Percentiles rank a stretch among this genome's conserved stretches.
Conservation (phyloP, 1,140 invertebrate species). For the Pentalonia nigronervosa region DNA sequence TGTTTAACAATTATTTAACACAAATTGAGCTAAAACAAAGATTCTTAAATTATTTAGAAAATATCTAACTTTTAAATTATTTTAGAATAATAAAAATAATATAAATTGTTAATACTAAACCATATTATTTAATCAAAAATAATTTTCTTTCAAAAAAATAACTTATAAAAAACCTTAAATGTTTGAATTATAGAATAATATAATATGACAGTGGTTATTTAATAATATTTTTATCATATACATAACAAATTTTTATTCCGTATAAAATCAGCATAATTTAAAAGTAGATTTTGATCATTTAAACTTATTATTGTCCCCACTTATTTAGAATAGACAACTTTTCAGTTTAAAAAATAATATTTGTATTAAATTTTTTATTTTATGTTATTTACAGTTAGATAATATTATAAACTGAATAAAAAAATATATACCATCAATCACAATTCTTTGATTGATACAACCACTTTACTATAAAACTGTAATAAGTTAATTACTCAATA, state of each 20-base stretch:
- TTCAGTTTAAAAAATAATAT: neutral
- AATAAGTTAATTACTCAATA: neutral
- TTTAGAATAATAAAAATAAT: too few relatives aligned
- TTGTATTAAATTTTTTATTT: too few relatives aligned
- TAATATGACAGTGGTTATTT: too few relatives aligned
- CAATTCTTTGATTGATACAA: neutral
- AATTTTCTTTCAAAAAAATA: too few relatives aligned
- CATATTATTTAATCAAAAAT: too few relatives aligned
- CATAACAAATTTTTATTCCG: neutral
- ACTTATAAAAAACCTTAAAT: too few relatives aligned
- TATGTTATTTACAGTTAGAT: neutral
- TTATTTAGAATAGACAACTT: neutral
- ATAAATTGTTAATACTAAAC: too few relatives aligned
- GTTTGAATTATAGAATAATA: too few relatives aligned
- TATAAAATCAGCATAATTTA: neutral
- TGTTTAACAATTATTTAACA: neutral
- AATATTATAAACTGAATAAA: neutral
- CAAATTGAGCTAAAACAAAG: neutral
- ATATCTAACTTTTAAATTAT: neutral
- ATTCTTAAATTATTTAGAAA: neutral
- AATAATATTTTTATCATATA: neutral
- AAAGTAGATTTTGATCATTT: neutral
- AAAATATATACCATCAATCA: too few relatives aligned
- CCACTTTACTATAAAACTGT: neutral
- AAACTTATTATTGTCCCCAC: neutral